These are phyloP conservation scores for Scolanthus callimorphus DNA, from an alignment of 92 coral and sea anemone genomes.

Conservation along the genomic window DNA sequence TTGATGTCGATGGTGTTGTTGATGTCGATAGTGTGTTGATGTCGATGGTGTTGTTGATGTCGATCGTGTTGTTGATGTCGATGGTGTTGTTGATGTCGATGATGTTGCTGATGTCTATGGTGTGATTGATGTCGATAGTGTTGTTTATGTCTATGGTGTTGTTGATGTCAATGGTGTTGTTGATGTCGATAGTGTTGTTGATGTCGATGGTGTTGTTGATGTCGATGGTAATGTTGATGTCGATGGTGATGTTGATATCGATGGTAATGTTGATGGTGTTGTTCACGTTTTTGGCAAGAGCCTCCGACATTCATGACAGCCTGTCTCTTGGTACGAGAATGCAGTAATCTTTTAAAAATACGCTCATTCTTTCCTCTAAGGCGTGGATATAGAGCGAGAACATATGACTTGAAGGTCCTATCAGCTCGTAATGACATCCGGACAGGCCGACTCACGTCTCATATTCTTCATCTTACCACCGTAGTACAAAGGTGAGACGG, in stretches of 20 bases:
- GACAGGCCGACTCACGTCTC: conserved; percentile 40
- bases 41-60: background rate
- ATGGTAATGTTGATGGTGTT: background rate
- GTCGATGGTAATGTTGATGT: background rate
- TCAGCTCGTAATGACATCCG: conserved; percentile 67
- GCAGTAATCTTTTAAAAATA: too few relatives aligned
- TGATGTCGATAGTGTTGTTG: background rate
- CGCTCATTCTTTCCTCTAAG: conserved; percentile 20
- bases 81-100: background rate
- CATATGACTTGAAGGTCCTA: conserved; percentile 58
- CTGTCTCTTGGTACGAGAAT: too few relatives aligned
- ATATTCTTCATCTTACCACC: conserved; percentile 44
- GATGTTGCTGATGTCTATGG: background rate
- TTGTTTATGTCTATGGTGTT: background rate
- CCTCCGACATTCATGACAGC: too few relatives aligned
- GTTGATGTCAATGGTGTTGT: background rate
- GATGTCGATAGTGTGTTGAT: background rate
- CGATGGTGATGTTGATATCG: background rate
- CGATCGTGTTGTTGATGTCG: background rate
- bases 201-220: background rate
- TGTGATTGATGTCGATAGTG: background rate
- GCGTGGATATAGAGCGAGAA: conserved; percentile 68
- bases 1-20: background rate
- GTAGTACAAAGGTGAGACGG: conserved; percentile 7
- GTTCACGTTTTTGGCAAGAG: too few relatives aligned